Percentiles rank a stretch among this genome's conserved stretches.
phyloP scores from a whole-genome alignment of 2,113 vertebrate genomes.

The Rhinoderma darwinii region DNA sequence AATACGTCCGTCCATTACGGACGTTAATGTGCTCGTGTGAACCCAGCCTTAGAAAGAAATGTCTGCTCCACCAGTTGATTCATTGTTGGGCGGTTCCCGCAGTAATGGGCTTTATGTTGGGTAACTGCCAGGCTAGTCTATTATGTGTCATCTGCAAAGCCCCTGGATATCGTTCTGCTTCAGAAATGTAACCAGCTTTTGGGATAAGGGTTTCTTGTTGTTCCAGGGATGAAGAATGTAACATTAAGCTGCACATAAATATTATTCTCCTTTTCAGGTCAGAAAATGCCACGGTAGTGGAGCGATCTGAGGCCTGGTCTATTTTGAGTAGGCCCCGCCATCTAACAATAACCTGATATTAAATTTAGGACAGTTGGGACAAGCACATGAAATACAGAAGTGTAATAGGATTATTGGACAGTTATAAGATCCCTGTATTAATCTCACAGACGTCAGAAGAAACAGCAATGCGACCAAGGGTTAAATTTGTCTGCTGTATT shows the following conservation, averaged over 20 bases:
- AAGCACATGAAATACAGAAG: conserved; percentile 7
- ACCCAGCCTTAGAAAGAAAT: too few relatives aligned
- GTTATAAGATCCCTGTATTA: not conserved
- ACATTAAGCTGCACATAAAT: not conserved
- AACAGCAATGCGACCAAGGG: not conserved
- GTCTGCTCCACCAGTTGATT: not conserved
- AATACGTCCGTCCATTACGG: too few relatives aligned
- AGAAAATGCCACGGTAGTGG: not conserved
- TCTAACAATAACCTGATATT: conserved; percentile 44
- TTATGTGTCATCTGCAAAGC: not conserved
- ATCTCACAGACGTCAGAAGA: not conserved
- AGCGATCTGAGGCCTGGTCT: conserved; percentile 6
- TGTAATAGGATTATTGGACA: not conserved
- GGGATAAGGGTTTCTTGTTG: conserved; percentile 17
- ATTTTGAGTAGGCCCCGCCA: conserved; percentile 18
- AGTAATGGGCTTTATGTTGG: not conserved
- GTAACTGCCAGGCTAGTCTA: not conserved
- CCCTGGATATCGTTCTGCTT: not conserved
- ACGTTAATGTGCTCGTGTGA: too few relatives aligned
- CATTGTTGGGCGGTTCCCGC: not conserved
- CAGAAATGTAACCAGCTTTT: conserved; percentile 1
- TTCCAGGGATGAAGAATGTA: conserved; percentile 43
- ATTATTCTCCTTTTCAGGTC: conserved; percentile 23
- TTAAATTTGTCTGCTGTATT: not conserved
- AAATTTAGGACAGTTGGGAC: conserved; percentile 43